Percentiles rank a stretch among this genome's conserved stretches.
phyloP scores from a whole-genome alignment of 2,888 invertebrate species.

The Tinea semifulvella region DNA sequence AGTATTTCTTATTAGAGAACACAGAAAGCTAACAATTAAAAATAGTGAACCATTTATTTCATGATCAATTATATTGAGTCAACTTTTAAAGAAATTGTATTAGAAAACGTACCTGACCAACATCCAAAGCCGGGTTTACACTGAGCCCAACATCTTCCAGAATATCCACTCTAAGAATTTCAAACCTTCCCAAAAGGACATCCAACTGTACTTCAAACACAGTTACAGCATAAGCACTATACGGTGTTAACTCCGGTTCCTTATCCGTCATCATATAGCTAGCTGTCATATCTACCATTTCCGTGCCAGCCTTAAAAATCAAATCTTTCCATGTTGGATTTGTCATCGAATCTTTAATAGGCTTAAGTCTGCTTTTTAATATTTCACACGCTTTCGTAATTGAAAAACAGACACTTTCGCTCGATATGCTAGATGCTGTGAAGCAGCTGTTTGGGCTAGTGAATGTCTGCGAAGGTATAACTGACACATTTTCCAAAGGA shows the following conservation, averaged over 20 bases:
- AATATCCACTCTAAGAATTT: slow-evolving; percentile 69
- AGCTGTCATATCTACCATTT: slow-evolving; percentile 66
- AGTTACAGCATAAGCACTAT: slow-evolving; percentile 68
- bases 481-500: slow-evolving; percentile 65
- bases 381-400: slow-evolving; percentile 69
- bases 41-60: not conserved
- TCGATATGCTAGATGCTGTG: slow-evolving; percentile 74
- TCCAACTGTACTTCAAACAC: slow-evolving; percentile 75
- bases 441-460: slow-evolving; percentile 68
- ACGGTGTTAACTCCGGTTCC: slow-evolving; percentile 55
- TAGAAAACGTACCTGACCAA: slow-evolving; percentile 64
- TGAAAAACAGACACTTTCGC: slow-evolving; percentile 68
- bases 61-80: not conserved
- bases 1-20: not conserved
- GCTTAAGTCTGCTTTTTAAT: slow-evolving; percentile 64
- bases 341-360: slow-evolving; percentile 52
- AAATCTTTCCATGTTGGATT: slow-evolving; percentile 68
- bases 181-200: slow-evolving; percentile 73
- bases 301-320: slow-evolving; percentile 57
- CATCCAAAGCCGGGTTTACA: slow-evolving; percentile 71
- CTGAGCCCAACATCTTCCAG: slow-evolving; percentile 75
- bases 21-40: not conserved
- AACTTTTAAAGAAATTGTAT: not conserved
- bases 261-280: slow-evolving; percentile 67
- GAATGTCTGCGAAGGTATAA: slow-evolving; percentile 69